These are phyloP conservation scores for Phymorhynchus buccinoides DNA, from an alignment of 1,140 invertebrate genomes.

Conservation along the genomic window DNA sequence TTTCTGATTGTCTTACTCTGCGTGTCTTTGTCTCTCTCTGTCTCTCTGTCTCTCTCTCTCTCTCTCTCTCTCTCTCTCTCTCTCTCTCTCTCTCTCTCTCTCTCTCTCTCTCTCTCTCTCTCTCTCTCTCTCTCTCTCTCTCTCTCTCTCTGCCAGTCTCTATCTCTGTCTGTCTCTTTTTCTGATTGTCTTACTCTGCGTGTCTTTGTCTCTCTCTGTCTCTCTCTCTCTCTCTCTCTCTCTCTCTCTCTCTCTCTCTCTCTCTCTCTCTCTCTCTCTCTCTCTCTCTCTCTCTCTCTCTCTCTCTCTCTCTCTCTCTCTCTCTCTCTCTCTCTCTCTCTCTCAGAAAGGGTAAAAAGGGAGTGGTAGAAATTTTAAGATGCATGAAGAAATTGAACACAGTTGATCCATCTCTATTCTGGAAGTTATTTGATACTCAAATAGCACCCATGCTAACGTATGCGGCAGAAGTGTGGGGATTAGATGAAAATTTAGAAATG, in stretches of 20 bases:
- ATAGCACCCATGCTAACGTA: too few relatives aligned
- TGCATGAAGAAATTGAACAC: too few relatives aligned
- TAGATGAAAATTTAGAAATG: too few relatives aligned
- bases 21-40: neutral
- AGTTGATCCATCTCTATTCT: too few relatives aligned
- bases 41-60: neutral
- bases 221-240: neutral
- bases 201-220: neutral
- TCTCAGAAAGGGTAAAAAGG: too few relatives aligned
- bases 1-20: neutral
- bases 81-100: slow-evolving; percentile 19
- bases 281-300: neutral
- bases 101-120: neutral
- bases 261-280: neutral
- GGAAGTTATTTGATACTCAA: too few relatives aligned
- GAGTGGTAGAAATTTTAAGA: too few relatives aligned
- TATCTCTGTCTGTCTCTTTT: neutral
- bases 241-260: neutral
- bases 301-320: neutral
- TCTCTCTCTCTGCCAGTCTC: neutral
- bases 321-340: neutral
- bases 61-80: neutral
- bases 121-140: neutral
- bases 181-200: neutral
- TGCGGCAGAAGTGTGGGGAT: too few relatives aligned